Evolutionary conservation across 2,113 vertebrate genomes (phyloP), one percentile per base, ranked within the genome.

Genomic region (Forbesichthys papilliferus): DNA sequence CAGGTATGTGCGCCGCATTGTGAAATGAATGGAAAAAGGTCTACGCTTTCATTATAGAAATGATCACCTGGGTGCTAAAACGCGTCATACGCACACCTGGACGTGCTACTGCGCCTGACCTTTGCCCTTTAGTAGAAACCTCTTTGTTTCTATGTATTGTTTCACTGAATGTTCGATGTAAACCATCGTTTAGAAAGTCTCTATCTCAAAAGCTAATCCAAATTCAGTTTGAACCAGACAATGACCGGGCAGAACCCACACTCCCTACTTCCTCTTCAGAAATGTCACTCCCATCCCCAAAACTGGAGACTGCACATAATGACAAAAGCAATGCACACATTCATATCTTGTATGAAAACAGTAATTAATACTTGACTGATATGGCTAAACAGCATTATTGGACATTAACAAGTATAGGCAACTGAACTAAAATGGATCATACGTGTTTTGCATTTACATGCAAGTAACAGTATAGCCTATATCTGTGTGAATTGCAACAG

Each of bases 1-100:
- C 82, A 89, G 88, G 84, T 88, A 83, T 81, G 81, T 64, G 77
- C 79, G 86, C 75, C 87, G 88, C 88, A 86, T 90, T 89, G 86
- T 86, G 74, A 68, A 59, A 74, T 69, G 61, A 68, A 86, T 33
- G 6, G 9, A 18, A 56, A 42, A 65, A 14, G 53, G 18, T 51
- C 66, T 59, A 56, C 20, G 42, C n/a, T 16, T 36, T 67, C 16
- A 18, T 57, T 36, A 5, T 18, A 9, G n/a, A 71, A 55, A 34
- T 0, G 48, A 64, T 47, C 9, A 52, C 60, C 64, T 54, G 47
- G 60, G 36, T 69, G 4, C 54, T 42, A 9, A 4, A 68, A 46
- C 16, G 65, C 62, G 73, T 68, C 42, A 33, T 42, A 11, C 13
- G 48, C 74, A 74, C 75, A 77, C 81, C 75, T 82, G 83, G 82